Evolutionary conservation across 2,888 invertebrate species (phyloP).

Genomic region (Pristionchus mayeri): DNA sequence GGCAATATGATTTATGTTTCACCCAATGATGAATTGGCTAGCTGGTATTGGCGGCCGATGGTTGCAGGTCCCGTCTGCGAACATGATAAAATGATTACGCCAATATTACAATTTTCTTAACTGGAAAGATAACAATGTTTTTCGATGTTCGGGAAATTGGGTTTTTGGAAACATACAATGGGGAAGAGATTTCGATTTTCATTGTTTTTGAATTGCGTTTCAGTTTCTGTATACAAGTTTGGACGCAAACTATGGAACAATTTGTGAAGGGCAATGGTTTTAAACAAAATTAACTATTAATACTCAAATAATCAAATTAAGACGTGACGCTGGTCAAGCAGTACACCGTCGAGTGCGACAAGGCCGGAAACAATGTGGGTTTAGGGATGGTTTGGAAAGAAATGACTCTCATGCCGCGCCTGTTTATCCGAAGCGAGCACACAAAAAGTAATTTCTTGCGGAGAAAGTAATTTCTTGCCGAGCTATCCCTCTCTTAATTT

Average conservation of each 20-base stretch:
- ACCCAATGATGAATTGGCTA: no score
- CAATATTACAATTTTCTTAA: no score
- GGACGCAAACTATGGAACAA: not conserved
- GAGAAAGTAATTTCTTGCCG: not conserved
- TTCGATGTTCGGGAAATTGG: no score
- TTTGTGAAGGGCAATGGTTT: not conserved
- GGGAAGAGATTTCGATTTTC: not conserved
- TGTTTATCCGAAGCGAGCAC: no score
- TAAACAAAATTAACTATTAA: not conserved
- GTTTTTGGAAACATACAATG: no score
- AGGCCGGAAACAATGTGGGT: slow-evolving; percentile 56
- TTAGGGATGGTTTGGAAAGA: not conserved
- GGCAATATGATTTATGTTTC: no score
- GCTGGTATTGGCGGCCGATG: no score
- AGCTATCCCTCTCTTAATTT: not conserved
- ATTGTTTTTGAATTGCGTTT: not conserved
- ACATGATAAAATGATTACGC: no score
- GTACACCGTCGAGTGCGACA: slow-evolving; percentile 74
- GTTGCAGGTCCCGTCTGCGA: no score
- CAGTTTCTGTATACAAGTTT: not conserved
- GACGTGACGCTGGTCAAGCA: slow-evolving; percentile 56
- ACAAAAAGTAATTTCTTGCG: no score
- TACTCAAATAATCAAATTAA: not conserved
- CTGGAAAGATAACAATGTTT: no score
- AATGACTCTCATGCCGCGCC: no score